Conservation (phyloP, 2,888 invertebrate genomes). For the Apamea monoglypha region DNA sequence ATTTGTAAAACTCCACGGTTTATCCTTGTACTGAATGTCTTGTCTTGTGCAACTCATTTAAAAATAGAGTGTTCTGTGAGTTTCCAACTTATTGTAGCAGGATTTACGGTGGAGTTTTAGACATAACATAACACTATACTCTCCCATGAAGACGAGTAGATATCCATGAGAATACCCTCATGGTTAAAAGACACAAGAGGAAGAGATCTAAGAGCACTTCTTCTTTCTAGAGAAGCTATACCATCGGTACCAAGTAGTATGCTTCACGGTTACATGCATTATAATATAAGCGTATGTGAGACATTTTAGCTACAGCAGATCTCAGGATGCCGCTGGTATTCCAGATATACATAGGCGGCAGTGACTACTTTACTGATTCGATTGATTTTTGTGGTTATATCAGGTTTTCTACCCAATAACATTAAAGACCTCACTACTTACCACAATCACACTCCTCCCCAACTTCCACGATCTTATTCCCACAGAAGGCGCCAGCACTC, state of each 20-base stretch:
- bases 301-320: neutral
- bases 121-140: neutral
- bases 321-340: neutral
- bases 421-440: constrained; percentile 58
- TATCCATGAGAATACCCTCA: neutral
- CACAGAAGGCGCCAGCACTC: constrained; percentile 98
- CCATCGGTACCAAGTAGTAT: neutral
- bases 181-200: neutral
- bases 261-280: neutral
- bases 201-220: neutral
- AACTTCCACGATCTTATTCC: constrained; percentile 99
- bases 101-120: neutral
- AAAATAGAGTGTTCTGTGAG: neutral
- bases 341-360: neutral
- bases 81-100: neutral
- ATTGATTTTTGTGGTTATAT: neutral
- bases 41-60: no score
- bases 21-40: no score
- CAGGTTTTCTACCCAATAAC: neutral
- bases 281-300: no score
- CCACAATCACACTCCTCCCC: constrained; percentile 99
- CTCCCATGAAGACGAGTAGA: neutral
- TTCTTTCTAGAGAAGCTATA: no score
- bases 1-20: neutral
- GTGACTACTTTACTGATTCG: no score